Percentiles rank a stretch among this genome's conserved stretches.
phyloP scores from a whole-genome alignment of 2,113 vertebrate genomes.

The Heterotis niloticus region DNA sequence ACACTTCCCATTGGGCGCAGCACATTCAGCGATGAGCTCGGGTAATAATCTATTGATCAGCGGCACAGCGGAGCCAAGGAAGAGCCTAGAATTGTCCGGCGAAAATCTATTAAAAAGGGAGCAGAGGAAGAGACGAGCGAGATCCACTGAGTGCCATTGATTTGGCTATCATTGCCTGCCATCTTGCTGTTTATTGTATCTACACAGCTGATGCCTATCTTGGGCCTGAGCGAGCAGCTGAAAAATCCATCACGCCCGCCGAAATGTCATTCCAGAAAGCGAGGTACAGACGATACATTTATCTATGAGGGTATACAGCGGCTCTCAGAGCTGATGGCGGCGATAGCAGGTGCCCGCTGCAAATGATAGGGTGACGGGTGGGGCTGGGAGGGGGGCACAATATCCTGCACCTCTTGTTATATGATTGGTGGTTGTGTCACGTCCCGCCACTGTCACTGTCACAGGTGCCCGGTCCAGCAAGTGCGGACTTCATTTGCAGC shows the following conservation, averaged over 20 bases:
- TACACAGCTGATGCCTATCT: not conserved
- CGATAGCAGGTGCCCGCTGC: not conserved
- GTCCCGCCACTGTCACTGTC: not conserved
- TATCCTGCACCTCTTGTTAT: not conserved
- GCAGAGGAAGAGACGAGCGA: not conserved
- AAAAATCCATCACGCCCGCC: conserved; percentile 10
- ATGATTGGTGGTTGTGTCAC: not conserved
- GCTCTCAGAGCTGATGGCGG: not conserved
- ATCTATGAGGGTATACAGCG: not conserved
- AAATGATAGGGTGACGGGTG: not conserved
- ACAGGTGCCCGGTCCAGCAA: not conserved
- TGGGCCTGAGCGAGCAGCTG: not conserved
- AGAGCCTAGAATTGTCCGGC: conserved; percentile 15
- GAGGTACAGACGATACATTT: not conserved
- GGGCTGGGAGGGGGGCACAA: not conserved
- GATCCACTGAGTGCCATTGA: conserved; percentile 19
- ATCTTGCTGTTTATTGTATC: conserved; percentile 22
- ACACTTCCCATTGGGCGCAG: not conserved
- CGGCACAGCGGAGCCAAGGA: not conserved
- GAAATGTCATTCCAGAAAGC: conserved; percentile 8
- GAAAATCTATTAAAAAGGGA: conserved; percentile 10
- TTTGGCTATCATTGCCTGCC: conserved; percentile 22
- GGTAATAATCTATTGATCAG: conserved; percentile 25
- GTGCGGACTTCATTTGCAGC: not conserved
- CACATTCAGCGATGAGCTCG: not conserved